Conservation (phyloP, 2,888 invertebrate species). For the Drosophila differens region DNA sequence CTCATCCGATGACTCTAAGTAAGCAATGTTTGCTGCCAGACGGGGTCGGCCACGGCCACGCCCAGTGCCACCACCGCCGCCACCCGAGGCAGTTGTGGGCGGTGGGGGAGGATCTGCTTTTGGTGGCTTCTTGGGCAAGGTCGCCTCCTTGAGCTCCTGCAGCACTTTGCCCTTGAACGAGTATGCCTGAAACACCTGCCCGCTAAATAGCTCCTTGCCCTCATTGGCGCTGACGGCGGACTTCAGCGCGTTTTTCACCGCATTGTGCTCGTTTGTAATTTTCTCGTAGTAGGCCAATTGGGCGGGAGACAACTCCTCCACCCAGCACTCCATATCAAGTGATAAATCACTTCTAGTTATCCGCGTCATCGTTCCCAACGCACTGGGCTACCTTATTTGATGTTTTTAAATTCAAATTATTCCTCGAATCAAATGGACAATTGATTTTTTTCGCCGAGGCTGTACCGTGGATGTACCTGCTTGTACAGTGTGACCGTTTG, state of each 20-base stretch:
- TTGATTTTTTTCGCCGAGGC: constrained; percentile 55
- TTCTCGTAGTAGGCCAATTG: constrained; percentile 88
- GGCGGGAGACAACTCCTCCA: constrained; percentile 89
- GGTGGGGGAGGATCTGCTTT: constrained; percentile 67
- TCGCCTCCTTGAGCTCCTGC: constrained; percentile 83
- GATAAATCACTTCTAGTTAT: constrained; percentile 81
- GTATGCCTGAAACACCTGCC: constrained; percentile 89
- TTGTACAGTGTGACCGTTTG: constrained; percentile 40
- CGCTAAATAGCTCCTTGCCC: constrained; percentile 89
- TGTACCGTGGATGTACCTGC: constrained; percentile 68
- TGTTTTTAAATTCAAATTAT: constrained; percentile 24
- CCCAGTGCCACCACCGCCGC: constrained; percentile 46
- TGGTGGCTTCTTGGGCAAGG: constrained; percentile 81
- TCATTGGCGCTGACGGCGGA: constrained; percentile 85
- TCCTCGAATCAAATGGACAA: constrained; percentile 7
- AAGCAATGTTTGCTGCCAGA: constrained; percentile 77
- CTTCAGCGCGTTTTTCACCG: constrained; percentile 88
- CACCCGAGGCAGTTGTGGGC: constrained; percentile 20
- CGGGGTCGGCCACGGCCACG: constrained; percentile 72
- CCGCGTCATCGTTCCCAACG: constrained; percentile 77
- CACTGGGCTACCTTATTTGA: constrained; percentile 38
- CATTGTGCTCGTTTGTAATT: constrained; percentile 89
- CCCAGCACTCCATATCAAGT: constrained; percentile 90
- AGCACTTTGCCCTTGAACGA: constrained; percentile 87
- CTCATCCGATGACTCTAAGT: constrained; percentile 85